Percentiles rank a stretch among this genome's conserved stretches.
phyloP scores from a whole-genome alignment of 2,888 invertebrate species.

The Agrotis clavis region DNA sequence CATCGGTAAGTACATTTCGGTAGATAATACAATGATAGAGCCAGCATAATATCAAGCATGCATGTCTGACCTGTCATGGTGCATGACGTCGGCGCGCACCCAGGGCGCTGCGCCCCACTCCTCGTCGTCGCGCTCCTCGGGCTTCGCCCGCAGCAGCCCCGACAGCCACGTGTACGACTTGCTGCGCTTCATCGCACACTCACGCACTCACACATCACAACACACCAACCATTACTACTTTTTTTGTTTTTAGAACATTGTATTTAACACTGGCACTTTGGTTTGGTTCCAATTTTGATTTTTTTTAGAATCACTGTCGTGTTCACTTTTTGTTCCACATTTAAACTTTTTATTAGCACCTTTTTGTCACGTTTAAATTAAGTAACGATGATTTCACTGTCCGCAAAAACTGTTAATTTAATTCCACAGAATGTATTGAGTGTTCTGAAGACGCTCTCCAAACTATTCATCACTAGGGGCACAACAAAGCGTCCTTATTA shows the following conservation, averaged over 20 bases:
- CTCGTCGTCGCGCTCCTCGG: conserved; percentile 73
- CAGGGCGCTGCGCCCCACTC: conserved; percentile 87
- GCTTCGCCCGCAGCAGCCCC: conserved; percentile 82
- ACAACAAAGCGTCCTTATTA: conserved; percentile 56
- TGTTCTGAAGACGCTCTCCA: conserved; percentile 37
- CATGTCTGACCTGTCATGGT: conserved; percentile 81
- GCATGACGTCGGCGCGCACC: conserved; percentile 82
- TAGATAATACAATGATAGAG: not conserved
- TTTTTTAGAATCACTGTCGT: conserved; percentile 12
- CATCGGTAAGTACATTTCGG: not conserved
- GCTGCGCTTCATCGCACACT: conserved; percentile 83
- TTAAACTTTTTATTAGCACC: conserved; percentile 21
- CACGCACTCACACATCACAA: conserved; percentile 52
- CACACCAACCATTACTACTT: conserved; percentile 46
- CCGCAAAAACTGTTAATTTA: conserved; percentile 20
- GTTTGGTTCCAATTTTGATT: conserved; percentile 8
- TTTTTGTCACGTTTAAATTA: conserved; percentile 15
- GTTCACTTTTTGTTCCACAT: conserved; percentile 16
- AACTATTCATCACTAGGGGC: conserved; percentile 57
- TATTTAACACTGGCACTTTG: conserved; percentile 21
- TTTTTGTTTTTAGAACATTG: conserved; percentile 23
- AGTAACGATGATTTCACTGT: conserved; percentile 14
- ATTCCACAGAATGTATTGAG: conserved; percentile 24
- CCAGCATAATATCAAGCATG: not conserved
- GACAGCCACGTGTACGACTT: conserved; percentile 89